Conservation (phyloP, 2,888 invertebrate species). For the Archips xylosteana region DNA sequence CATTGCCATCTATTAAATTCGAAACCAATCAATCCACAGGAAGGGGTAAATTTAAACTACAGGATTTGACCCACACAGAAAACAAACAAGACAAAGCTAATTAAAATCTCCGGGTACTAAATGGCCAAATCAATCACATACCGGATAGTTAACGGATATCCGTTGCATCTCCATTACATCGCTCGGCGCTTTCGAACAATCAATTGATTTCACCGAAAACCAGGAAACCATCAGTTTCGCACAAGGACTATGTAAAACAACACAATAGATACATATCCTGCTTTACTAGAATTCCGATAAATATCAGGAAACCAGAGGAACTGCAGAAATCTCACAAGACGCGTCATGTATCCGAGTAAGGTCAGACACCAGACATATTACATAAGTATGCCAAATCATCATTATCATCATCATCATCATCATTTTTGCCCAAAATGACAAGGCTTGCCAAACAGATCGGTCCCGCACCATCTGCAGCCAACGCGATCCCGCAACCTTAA, state of each 20-base stretch:
- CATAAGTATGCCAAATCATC: too few species aligned
- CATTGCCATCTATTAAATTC: too few species aligned
- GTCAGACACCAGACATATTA: too few species aligned
- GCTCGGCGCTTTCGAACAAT: not conserved
- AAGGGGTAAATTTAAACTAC: too few species aligned
- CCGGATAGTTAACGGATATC: not conserved
- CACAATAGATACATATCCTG: constrained; percentile 21
- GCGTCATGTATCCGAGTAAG: not conserved
- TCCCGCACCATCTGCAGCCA: too few species aligned
- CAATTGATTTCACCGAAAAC: not conserved
- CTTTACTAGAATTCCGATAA: not conserved
- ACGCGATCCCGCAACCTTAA: too few species aligned
- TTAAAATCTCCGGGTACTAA: not conserved
- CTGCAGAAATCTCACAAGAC: not conserved
- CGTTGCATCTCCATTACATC: not conserved
- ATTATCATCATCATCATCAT: too few species aligned
- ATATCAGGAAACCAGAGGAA: constrained; percentile 6
- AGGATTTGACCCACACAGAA: too few species aligned
- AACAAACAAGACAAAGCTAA: too few species aligned
- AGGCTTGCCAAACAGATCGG: too few species aligned
- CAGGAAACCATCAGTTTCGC: not conserved
- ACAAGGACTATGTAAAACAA: not conserved
- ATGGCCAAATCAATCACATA: not conserved
- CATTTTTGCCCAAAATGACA: too few species aligned
- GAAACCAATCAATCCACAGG: too few species aligned